phyloP scores from a whole-genome alignment of 2,797 vertebrate genomes.

The Hippocampus kuda region DNA sequence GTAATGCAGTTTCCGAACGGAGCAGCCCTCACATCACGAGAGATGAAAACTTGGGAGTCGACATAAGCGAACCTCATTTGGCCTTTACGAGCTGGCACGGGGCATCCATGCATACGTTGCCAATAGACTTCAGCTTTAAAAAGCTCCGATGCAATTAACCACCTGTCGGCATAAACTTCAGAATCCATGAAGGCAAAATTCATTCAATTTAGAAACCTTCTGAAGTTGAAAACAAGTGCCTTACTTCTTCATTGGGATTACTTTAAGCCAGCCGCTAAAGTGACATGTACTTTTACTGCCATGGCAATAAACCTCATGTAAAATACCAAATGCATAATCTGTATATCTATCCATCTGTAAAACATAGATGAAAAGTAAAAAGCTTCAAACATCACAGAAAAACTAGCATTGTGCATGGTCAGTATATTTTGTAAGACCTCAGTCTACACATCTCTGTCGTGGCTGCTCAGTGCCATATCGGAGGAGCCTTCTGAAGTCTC shows the following conservation, averaged over 20 bases:
- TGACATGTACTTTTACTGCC: neutral
- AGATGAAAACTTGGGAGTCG: constrained; percentile 40
- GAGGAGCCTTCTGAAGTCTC: neutral
- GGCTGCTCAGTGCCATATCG: neutral
- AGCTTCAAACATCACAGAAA: too few species aligned
- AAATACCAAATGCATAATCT: too few species aligned
- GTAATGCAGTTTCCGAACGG: constrained; percentile 24
- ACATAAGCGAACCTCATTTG: constrained; percentile 32
- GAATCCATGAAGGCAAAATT: constrained; percentile 18
- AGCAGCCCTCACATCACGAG: constrained; percentile 28
- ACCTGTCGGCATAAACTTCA: constrained; percentile 29
- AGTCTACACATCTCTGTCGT: neutral
- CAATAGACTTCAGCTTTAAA: constrained; percentile 39
- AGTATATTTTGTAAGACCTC: too few species aligned
- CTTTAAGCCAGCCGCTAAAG: constrained; percentile 14
- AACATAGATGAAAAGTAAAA: neutral
- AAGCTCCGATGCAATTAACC: constrained; percentile 45
- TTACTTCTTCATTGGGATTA: constrained; percentile 25
- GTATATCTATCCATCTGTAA: too few species aligned
- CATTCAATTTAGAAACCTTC: constrained; percentile 35
- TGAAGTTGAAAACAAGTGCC: constrained; percentile 36
- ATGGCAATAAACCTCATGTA: too few species aligned
- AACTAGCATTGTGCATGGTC: too few species aligned
- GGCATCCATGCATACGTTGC: constrained; percentile 25
- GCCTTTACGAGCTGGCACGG: constrained; percentile 50